Evolutionary conservation across 2,797 vertebrate species (phyloP).

Genomic region (Chlorospingus semifuscus): DNA sequence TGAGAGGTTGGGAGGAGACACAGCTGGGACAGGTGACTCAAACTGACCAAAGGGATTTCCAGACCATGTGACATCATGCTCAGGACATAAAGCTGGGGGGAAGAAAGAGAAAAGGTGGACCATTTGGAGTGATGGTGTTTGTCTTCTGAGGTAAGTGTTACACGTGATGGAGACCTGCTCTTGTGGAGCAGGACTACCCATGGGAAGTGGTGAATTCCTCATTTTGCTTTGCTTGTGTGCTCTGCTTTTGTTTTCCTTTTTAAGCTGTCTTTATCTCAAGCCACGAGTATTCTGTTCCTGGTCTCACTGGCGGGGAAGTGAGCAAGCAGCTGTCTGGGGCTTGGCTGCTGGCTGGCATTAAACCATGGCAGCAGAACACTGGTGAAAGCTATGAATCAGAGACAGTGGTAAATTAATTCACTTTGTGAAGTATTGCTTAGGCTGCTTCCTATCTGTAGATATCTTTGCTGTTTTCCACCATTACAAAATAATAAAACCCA

Average conservation of each 20-base stretch:
- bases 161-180: accelerated
- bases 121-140: accelerated
- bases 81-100: neutral
- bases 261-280: neutral
- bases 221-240: neutral
- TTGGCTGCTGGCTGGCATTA: neutral
- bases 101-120: neutral
- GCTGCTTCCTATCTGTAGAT: neutral
- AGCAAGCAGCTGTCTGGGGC: neutral
- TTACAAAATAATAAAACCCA: neutral
- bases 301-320: neutral
- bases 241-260: neutral
- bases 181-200: neutral
- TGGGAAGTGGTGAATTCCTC: neutral
- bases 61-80: too few relatives aligned
- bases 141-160: accelerated
- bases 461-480: neutral
- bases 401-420: neutral
- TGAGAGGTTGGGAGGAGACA: accelerated
- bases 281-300: neutral
- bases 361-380: neutral
- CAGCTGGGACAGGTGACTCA: neutral
- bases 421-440: neutral
- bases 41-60: neutral
- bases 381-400: neutral